Conservation (phyloP, 2,113 vertebrate genomes). For the Nycticorax nycticorax region DNA sequence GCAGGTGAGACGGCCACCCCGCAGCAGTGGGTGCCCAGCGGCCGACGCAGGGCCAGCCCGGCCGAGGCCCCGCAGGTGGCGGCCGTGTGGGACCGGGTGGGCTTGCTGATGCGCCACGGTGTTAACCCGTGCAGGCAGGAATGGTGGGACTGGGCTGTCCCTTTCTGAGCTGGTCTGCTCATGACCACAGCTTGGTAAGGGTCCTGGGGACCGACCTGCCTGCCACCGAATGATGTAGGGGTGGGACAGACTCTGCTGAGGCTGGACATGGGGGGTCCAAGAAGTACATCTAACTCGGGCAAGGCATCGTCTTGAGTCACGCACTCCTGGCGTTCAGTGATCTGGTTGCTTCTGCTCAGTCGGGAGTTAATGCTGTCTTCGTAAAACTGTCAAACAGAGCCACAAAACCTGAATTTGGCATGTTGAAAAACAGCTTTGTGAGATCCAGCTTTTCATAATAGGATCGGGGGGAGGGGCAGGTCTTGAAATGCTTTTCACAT, state of each 20-base stretch:
- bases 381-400: background rate
- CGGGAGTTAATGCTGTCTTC: background rate
- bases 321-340: background rate
- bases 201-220: background rate
- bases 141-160: background rate
- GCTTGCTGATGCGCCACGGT: accelerated
- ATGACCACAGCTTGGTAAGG: background rate
- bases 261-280: accelerated
- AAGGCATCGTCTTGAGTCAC: accelerated
- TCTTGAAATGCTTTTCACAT: background rate
- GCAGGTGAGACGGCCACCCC: background rate
- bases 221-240: background rate
- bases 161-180: background rate
- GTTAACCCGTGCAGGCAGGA: accelerated
- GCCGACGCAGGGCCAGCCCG: accelerated
- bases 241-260: background rate
- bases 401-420: background rate
- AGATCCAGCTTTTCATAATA: background rate
- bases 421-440: background rate
- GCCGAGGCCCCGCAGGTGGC: accelerated
- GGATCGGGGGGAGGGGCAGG: background rate
- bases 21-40: accelerated
- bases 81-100: accelerated
- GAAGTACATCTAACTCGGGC: background rate
- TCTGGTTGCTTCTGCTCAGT: background rate